Percentiles rank a stretch among this genome's conserved stretches.
phyloP scores from a whole-genome alignment of 2,113 vertebrate genomes.

The Reinhardtius hippoglossoides region DNA sequence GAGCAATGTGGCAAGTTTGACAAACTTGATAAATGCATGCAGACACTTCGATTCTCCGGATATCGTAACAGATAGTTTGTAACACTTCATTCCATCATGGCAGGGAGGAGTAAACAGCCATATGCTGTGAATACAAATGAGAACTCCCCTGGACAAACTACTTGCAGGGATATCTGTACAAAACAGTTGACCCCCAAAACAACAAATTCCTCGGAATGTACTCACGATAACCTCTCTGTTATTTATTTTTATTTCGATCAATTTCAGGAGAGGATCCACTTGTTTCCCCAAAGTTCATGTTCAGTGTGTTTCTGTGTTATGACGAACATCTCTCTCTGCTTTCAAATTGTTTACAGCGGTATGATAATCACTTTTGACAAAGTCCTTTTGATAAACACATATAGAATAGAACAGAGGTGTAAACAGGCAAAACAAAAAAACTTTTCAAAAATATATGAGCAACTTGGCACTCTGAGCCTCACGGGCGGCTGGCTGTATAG shows the following conservation, averaged over 20 bases:
- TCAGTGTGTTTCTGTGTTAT: neutral
- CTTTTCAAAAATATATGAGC: conserved; percentile 3
- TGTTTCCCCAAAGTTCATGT: neutral
- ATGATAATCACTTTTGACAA: neutral
- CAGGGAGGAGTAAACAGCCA: conserved; percentile 3
- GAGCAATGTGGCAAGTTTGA: conserved; percentile 39
- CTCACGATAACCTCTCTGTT: conserved; percentile 17
- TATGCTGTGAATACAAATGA: conserved; percentile 57
- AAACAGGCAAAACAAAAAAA: neutral
- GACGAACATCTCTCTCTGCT: neutral
- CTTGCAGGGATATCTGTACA: conserved; percentile 6
- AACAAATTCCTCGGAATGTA: conserved; percentile 21
- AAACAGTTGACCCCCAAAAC: conserved; percentile 8
- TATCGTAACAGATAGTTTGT: conserved; percentile 23
- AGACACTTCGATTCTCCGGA: conserved; percentile 21
- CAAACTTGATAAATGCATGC: conserved; percentile 42
- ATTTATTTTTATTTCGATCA: conserved; percentile 38
- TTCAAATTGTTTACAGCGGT: conserved; percentile 7
- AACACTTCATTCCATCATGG: conserved; percentile 16
- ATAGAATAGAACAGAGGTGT: neutral
- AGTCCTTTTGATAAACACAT: neutral
- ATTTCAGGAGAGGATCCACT: neutral
- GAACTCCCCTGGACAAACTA: conserved; percentile 23
- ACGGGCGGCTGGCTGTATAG: too few species aligned
- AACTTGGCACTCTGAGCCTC: neutral